Evolutionary conservation across 1,140 invertebrate species (phyloP), one percentile per base, ranked within the genome.

Genomic region (Carcinoscorpius rotundicauda): DNA sequence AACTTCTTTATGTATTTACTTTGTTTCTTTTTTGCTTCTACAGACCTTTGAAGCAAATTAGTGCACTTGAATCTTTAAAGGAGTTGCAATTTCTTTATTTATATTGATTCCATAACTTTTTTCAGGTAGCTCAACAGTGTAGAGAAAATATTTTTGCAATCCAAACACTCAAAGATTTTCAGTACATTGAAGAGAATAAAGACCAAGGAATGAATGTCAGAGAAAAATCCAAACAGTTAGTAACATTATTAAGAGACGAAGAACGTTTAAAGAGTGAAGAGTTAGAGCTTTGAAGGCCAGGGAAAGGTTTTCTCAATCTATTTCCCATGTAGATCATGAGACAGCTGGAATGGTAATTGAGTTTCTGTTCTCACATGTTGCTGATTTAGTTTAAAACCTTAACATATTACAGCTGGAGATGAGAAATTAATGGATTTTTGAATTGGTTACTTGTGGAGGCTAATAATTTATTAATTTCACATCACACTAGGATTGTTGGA

Each of bases 101-200:
- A 55, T 9, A 55, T 9, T 55, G 53, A 9, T 55, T 55, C n/a
- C n/a, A 9, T 9, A 55, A 8, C n/a, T n/a, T 55, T 1, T n/a
- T 59, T 60, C 67, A 81, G 77, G 93, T 98, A 53, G 93, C 92
- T n/a, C 89, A 95, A 78, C 95, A 98, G 76, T 98, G 96, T 78
- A 95, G 93, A 78, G 97, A 99, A 78, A 98, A 99, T 77, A 96
- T 99, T 69, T 99, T 91, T 80, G 93, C 93, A 59, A 98, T 99
- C 76, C 91, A 98, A 79, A 99, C 97, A 3, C 79, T 99, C 62
- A 93, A 93, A 65, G 96, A 98, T 78, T 99, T 99, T 78, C 95
- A 98, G 76, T 90, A 99, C 76, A 84, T 93, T 74, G 97, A 99
- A 77, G 97, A 98, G 72, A 91, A 91, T 68, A 97, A 98, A 78